Percentiles rank a stretch among this genome's conserved stretches.
Conservation (phyloP, 2,797 vertebrate species). For the Acrossocheilus wenchowensis region DNA sequence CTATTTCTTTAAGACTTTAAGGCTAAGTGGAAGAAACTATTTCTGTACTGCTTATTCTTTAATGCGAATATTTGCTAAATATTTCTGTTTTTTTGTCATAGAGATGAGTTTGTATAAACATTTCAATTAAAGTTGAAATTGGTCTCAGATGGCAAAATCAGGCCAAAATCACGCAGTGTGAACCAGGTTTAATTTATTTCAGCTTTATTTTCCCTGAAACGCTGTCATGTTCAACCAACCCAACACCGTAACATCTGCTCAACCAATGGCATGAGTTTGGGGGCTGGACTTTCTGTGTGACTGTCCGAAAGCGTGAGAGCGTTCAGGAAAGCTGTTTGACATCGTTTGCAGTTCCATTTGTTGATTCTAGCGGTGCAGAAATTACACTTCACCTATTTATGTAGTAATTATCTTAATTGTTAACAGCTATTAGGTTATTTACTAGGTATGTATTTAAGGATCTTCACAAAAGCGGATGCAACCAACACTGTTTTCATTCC, state of each 20-base stretch:
- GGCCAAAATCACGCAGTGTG: background rate
- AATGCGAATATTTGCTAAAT: too few species aligned
- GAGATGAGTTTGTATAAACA: background rate
- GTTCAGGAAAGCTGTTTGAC: background rate
- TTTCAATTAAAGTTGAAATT: background rate
- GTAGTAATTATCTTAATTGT: background rate
- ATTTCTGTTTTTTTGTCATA: too few species aligned
- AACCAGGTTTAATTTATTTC: background rate
- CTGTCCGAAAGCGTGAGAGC: background rate
- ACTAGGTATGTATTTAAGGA: background rate
- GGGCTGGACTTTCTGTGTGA: background rate
- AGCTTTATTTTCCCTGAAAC: background rate
- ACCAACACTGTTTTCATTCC: too few species aligned
- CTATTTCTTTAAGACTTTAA: background rate
- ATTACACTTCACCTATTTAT: background rate
- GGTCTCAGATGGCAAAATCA: slow-evolving; percentile 4
- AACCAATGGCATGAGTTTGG: background rate
- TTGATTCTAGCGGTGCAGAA: background rate
- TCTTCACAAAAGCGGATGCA: background rate
- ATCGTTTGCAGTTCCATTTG: background rate
- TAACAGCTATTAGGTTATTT: background rate
- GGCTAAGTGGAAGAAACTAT: too few species aligned
- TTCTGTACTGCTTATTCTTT: too few species aligned
- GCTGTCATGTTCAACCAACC: background rate
- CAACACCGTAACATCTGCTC: background rate